phyloP scores from a whole-genome alignment of 2,888 invertebrate species.

The Drosophila prostipennis region DNA sequence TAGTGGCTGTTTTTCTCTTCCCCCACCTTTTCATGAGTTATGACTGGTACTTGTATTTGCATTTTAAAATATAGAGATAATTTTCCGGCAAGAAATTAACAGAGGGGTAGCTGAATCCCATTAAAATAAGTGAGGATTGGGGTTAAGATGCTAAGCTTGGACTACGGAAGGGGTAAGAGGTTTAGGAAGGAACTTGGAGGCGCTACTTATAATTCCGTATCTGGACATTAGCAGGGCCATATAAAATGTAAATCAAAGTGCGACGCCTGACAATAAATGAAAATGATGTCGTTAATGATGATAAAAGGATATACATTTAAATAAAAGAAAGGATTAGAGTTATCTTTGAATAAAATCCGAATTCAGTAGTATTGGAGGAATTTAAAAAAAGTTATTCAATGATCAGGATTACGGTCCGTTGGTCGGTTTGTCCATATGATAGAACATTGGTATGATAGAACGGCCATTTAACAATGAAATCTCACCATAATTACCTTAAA shows the following conservation, averaged over 20 bases:
- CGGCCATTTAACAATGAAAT: no score
- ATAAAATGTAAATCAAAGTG: slow-evolving; percentile 6
- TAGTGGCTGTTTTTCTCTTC: slow-evolving; percentile 8
- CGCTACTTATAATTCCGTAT: not conserved
- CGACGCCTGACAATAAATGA: not conserved
- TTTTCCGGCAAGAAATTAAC: slow-evolving; percentile 28
- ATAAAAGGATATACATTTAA: not conserved
- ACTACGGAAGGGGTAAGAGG: slow-evolving; percentile 5
- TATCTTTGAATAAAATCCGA: not conserved
- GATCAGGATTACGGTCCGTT: no score
- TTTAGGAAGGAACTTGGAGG: slow-evolving; percentile 7
- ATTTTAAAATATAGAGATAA: slow-evolving; percentile 37
- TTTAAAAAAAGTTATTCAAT: no score
- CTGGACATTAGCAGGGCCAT: slow-evolving; percentile 1
- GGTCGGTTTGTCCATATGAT: no score
- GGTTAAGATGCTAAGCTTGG: slow-evolving; percentile 13
- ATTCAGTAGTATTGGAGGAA: not conserved
- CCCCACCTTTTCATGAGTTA: slow-evolving; percentile 25
- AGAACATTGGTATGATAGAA: no score
- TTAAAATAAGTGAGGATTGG: slow-evolving; percentile 47
- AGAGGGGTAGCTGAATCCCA: slow-evolving; percentile 8
- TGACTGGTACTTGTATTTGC: slow-evolving; percentile 42
- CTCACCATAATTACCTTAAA: not conserved
- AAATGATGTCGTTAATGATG: not conserved
- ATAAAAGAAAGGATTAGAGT: not conserved